These are phyloP conservation scores for Arctocebus calabarensis DNA, from an alignment of 2,797 vertebrate species.

Conservation along the genomic window DNA sequence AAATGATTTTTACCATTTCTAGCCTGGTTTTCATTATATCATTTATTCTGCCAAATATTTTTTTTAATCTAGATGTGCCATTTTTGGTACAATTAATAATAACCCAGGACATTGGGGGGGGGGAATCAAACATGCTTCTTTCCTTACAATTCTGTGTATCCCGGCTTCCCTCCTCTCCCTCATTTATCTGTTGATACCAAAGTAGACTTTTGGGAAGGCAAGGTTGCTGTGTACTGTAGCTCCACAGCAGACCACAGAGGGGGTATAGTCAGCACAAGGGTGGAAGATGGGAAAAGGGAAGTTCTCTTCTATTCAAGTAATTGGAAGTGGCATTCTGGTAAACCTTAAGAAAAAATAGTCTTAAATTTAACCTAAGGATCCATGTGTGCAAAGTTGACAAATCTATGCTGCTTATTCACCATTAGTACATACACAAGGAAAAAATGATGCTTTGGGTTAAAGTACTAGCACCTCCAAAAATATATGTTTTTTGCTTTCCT, in stretches of 20 bases:
- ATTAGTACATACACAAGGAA: neutral
- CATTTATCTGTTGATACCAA: neutral
- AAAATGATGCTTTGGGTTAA: neutral
- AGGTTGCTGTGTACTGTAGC: fast-evolving
- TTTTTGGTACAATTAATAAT: neutral
- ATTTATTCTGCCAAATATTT: neutral
- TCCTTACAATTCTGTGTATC: neutral
- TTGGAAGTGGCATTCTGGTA: neutral
- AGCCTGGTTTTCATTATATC: constrained; percentile 4
- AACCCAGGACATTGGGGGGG: neutral
- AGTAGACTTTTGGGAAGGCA: neutral
- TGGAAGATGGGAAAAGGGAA: neutral
- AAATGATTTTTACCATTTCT: neutral
- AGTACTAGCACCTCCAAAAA: neutral
- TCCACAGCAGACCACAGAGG: fast-evolving
- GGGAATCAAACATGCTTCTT: neutral
- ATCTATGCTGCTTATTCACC: neutral
- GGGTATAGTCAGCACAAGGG: fast-evolving
- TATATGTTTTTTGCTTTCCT: too few relatives aligned
- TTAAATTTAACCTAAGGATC: neutral
- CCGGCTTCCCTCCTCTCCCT: neutral
- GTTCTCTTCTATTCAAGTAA: neutral
- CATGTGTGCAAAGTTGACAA: neutral
- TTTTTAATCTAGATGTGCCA: neutral
- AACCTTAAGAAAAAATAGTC: neutral